Percentiles rank a stretch among this genome's conserved stretches.
Conservation (phyloP, 1,140 invertebrate species). For the Pogonomyrmex barbatus region DNA sequence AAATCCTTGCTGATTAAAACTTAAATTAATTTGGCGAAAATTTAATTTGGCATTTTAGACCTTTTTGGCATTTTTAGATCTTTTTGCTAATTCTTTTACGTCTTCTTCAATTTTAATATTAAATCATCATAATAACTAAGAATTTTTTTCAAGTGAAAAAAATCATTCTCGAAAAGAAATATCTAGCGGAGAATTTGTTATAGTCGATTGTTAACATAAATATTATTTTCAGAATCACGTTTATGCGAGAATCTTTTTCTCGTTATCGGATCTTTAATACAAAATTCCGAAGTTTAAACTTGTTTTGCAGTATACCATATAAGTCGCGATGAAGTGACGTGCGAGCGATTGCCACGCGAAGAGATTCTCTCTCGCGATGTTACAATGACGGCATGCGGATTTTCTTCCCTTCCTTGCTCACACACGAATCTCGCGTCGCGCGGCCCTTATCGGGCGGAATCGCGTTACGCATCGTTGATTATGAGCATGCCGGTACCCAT, state of each 20-base stretch:
- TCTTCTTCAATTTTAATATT: not conserved
- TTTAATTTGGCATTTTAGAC: not conserved
- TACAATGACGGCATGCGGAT: slow-evolving; percentile 36
- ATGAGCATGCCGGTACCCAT: slow-evolving; percentile 16
- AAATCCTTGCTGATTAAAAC: too few relatives aligned
- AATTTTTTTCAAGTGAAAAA: not conserved
- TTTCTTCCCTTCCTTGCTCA: slow-evolving; percentile 49
- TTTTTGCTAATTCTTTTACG: not conserved
- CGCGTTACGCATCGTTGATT: slow-evolving; percentile 73
- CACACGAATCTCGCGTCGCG: slow-evolving; percentile 21
- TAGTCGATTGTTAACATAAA: not conserved
- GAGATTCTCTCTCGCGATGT: slow-evolving; percentile 9
- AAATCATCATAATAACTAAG: not conserved
- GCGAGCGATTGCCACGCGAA: not conserved
- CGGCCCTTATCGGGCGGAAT: slow-evolving; percentile 65
- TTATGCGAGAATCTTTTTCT: not conserved
- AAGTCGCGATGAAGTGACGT: not conserved
- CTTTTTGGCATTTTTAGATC: too few relatives aligned
- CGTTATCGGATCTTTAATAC: not conserved
- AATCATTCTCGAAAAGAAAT: not conserved
- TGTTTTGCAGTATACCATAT: not conserved
- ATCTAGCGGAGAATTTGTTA: not conserved
- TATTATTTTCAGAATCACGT: not conserved
- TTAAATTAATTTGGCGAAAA: not conserved
- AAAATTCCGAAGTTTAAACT: not conserved